Conservation (phyloP, 1,140 invertebrate species). For the Belonocnema kinseyi region DNA sequence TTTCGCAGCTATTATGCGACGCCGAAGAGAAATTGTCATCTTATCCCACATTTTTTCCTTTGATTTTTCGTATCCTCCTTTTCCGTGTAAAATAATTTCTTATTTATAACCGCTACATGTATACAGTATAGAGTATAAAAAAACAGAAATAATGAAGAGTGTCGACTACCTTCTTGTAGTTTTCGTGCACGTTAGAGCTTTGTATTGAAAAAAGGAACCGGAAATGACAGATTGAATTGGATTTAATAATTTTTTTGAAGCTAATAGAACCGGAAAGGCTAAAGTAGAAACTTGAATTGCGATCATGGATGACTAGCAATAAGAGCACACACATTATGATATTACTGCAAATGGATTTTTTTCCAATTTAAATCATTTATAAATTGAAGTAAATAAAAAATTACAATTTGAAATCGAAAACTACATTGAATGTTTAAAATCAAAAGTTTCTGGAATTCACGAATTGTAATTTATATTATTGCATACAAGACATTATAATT, state of each 20-base stretch:
- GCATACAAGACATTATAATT: too few relatives aligned
- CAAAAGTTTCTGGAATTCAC: too few relatives aligned
- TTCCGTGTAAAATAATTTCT: conserved; percentile 33
- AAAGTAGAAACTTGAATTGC: background rate
- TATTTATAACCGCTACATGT: background rate
- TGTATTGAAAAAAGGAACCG: background rate
- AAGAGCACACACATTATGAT: too few relatives aligned
- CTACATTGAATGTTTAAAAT: too few relatives aligned
- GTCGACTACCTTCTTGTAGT: background rate
- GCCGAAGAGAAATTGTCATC: conserved; percentile 46
- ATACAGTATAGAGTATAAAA: background rate
- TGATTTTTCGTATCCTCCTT: background rate
- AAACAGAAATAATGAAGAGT: background rate
- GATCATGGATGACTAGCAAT: too few relatives aligned
- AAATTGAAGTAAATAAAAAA: too few relatives aligned
- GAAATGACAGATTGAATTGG: background rate
- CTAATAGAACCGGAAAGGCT: background rate
- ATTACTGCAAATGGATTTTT: too few relatives aligned
- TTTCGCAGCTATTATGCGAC: conserved; percentile 44
- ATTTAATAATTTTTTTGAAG: conserved; percentile 5
- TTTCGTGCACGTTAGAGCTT: background rate
- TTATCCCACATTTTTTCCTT: conserved; percentile 38
- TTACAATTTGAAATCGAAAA: too few relatives aligned
- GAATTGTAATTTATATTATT: too few relatives aligned
- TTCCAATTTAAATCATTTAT: too few relatives aligned